Conservation (phyloP, 2,888 invertebrate genomes). For the Nymphalis polychloros region DNA sequence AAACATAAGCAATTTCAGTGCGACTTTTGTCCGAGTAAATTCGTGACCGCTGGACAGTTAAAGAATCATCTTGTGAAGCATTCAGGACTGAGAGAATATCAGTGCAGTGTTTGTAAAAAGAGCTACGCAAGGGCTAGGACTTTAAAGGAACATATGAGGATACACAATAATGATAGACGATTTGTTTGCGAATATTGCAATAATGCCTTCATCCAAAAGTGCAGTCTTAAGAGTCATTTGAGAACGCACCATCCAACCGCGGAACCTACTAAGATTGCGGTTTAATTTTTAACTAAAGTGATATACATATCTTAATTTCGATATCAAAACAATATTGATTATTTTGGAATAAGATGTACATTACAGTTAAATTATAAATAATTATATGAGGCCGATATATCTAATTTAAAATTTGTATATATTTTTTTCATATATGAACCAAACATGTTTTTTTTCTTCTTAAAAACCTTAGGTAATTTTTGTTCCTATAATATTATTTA, state of each 20-base stretch:
- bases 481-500: not conserved
- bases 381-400: too few relatives aligned
- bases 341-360: too few relatives aligned
- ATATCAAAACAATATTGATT: too few relatives aligned
- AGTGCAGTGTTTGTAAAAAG: slow-evolving; percentile 74
- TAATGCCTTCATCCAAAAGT: slow-evolving; percentile 69
- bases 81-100: slow-evolving; percentile 55
- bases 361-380: too few relatives aligned
- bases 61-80: slow-evolving; percentile 66
- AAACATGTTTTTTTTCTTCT: too few relatives aligned
- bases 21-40: slow-evolving; percentile 56
- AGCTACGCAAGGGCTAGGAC: slow-evolving; percentile 62
- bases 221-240: slow-evolving; percentile 68
- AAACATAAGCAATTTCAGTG: slow-evolving; percentile 61
- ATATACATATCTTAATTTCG: too few relatives aligned
- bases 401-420: too few relatives aligned
- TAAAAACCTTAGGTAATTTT: too few relatives aligned
- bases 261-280: slow-evolving; percentile 40
- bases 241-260: slow-evolving; percentile 64
- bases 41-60: slow-evolving; percentile 58
- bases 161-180: slow-evolving; percentile 68
- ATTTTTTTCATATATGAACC: too few relatives aligned
- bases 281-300: not conserved
- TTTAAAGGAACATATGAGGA: slow-evolving; percentile 65
- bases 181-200: slow-evolving; percentile 72